phyloP scores from a whole-genome alignment of 2,113 vertebrate species.

The Lycocorax pyrrhopterus region DNA sequence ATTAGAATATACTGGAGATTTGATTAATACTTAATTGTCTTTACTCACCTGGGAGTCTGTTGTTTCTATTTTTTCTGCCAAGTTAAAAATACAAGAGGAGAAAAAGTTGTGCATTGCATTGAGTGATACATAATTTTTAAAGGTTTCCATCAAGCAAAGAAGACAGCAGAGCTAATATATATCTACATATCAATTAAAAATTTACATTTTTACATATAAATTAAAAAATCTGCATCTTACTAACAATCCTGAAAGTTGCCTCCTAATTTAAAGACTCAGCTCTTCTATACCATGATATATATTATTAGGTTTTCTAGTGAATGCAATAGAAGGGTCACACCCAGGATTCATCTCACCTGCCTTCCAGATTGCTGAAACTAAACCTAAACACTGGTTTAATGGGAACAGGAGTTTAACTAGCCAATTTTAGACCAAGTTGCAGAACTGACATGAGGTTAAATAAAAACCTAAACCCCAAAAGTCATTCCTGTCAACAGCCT shows the following conservation, averaged over 20 bases:
- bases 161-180: background rate
- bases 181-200: background rate
- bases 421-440: background rate
- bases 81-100: background rate
- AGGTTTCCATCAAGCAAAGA: background rate
- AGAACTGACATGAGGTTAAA: background rate
- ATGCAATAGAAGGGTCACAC: background rate
- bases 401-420: background rate
- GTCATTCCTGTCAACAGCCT: background rate
- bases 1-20: slow-evolving; percentile 47
- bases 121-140: background rate
- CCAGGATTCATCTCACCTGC: background rate
- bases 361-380: background rate
- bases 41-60: slow-evolving; percentile 24
- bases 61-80: background rate
- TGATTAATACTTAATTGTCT: slow-evolving; percentile 57
- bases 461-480: background rate
- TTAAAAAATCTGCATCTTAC: background rate
- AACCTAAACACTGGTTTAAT: background rate
- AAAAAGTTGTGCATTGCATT: background rate
- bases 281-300: background rate
- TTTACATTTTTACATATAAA: background rate
- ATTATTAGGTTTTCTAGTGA: background rate
- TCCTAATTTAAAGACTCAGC: background rate
- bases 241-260: background rate